These are phyloP conservation scores for Homalodisca vitripennis DNA, from an alignment of 1,140 invertebrate genomes.

Conservation along the genomic window DNA sequence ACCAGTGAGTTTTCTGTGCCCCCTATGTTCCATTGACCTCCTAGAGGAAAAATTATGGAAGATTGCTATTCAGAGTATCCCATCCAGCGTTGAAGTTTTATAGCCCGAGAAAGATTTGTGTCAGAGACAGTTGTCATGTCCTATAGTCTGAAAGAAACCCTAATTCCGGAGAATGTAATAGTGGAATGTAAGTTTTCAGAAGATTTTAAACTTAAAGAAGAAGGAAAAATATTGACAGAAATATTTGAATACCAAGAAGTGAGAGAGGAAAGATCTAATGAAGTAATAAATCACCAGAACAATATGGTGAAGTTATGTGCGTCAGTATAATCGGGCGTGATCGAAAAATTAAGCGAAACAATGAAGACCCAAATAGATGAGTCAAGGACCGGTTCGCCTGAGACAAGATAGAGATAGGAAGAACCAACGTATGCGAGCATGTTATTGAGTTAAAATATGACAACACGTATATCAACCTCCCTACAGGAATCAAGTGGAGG, in stretches of 20 bases:
- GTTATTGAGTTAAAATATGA: not conserved
- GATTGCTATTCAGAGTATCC: not conserved
- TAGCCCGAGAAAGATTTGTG: not conserved
- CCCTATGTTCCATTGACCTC: not conserved
- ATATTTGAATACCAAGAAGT: not conserved
- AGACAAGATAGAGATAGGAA: not conserved
- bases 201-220: not conserved
- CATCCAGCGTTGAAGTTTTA: not conserved
- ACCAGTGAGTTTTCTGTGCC: not conserved
- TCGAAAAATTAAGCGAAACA: not conserved
- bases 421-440: not conserved
- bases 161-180: not conserved
- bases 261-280: not conserved
- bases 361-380: not conserved
- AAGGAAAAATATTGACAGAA: not conserved
- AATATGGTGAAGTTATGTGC: not conserved
- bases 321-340: not conserved
- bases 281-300: not conserved
- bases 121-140: not conserved
- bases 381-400: slow-evolving; percentile 14
- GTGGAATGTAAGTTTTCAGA: not conserved
- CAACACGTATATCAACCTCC: not conserved
- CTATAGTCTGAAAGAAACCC: not conserved
- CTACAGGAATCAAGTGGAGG: slow-evolving; percentile 34
- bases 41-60: slow-evolving; percentile 1